A percentile compares a stretch with the other conserved stretches of the same genome.
phyloP scores from a whole-genome alignment of 2,888 invertebrate species.

The Blastobasis adustella region DNA sequence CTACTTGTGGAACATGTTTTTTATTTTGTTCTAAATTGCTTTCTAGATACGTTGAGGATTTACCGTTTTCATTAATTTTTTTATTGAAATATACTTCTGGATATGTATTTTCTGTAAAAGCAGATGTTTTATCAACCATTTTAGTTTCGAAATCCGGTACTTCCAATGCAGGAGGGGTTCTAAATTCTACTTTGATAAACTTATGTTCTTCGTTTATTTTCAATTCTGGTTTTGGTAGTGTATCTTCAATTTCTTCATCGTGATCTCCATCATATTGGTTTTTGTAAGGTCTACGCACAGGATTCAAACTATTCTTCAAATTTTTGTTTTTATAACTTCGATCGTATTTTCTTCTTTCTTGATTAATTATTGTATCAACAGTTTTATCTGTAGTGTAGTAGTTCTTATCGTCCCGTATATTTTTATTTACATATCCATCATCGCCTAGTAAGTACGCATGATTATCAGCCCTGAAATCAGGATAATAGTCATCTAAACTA shows the following conservation, averaged over 20 bases:
- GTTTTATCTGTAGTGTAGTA: constrained; percentile 36
- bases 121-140: constrained; percentile 22
- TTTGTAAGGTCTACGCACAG: no score
- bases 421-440: constrained; percentile 29
- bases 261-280: not conserved
- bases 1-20: constrained; percentile 14
- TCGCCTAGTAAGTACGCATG: constrained; percentile 26
- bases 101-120: constrained; percentile 13
- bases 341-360: constrained; percentile 13
- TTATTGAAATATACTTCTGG: constrained; percentile 13
- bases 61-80: constrained; percentile 13
- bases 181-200: constrained; percentile 24
- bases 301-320: constrained; percentile 4
- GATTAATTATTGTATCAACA: constrained; percentile 10
- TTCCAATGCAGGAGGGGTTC: constrained; percentile 38
- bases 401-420: constrained; percentile 34
- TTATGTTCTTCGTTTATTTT: constrained; percentile 6
- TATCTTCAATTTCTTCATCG: constrained; percentile 10
- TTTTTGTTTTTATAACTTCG: constrained; percentile 8
- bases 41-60: constrained; percentile 24
- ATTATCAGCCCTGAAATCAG: constrained; percentile 42
- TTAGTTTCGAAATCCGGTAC: constrained; percentile 46
- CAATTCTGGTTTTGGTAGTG: no score
- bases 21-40: constrained; percentile 13
- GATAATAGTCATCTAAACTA: constrained; percentile 49